phyloP scores from a whole-genome alignment of 2,113 vertebrate genomes.

The Lepidothrix coronata region DNA sequence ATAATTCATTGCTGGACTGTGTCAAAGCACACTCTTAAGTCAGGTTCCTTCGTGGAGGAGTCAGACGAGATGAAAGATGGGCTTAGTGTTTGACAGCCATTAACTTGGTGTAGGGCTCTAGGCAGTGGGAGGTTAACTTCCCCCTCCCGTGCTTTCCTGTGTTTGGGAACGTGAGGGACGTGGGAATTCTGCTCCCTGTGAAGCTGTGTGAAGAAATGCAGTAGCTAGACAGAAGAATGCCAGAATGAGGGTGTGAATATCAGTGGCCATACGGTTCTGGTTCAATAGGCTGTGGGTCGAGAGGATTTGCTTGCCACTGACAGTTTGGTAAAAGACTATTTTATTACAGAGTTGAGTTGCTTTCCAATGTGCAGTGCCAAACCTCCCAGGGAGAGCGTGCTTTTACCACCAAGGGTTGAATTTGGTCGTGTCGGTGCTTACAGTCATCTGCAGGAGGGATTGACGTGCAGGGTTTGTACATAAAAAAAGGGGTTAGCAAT shows the following conservation, averaged over 20 bases:
- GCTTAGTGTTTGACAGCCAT: slow-evolving; percentile 37
- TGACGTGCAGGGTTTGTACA: neutral
- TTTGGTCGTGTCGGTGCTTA: neutral
- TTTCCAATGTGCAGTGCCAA: accelerated
- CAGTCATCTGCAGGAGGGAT: neutral
- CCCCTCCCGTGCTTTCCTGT: neutral
- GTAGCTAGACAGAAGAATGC: neutral
- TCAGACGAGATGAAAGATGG: slow-evolving; percentile 46
- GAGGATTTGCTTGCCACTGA: neutral
- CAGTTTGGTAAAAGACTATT: neutral
- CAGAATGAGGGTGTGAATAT: neutral
- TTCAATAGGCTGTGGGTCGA: neutral
- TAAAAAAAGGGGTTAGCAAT: neutral
- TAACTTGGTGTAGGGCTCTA: neutral
- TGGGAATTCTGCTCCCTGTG: neutral
- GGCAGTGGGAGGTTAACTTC: neutral
- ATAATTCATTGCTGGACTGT: slow-evolving; percentile 66
- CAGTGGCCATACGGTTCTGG: neutral
- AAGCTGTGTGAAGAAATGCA: neutral
- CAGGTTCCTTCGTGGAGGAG: slow-evolving; percentile 30
- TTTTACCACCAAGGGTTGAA: neutral
- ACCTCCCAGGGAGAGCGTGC: neutral
- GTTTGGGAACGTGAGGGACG: neutral
- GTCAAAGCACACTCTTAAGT: slow-evolving; percentile 58
- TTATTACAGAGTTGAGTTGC: neutral